Evolutionary conservation across 2,888 invertebrate genomes (phyloP).

Genomic region (Meghimatium bilineatum): DNA sequence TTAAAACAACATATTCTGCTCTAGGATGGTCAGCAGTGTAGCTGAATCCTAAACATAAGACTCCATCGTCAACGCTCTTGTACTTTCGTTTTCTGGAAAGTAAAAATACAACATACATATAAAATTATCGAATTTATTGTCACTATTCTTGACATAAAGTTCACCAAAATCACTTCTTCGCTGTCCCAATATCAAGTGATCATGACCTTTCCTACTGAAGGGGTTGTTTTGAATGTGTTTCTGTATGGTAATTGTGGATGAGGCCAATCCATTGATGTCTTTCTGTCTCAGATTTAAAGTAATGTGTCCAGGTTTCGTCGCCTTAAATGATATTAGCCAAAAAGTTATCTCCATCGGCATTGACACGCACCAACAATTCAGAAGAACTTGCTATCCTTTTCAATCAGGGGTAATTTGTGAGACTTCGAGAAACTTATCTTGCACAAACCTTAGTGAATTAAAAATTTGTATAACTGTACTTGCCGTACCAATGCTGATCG

Average conservation of each 20-base stretch:
- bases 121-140: slow-evolving; percentile 11
- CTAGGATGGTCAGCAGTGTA: slow-evolving; percentile 58
- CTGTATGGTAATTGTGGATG: not conserved
- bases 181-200: slow-evolving; percentile 7
- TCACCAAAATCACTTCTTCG: slow-evolving; percentile 11
- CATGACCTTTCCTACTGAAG: slow-evolving; percentile 18
- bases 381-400: slow-evolving; percentile 3
- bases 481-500: slow-evolving; percentile 19
- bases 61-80: slow-evolving; percentile 55
- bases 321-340: slow-evolving; percentile 4
- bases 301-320: slow-evolving; percentile 16
- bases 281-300: slow-evolving; percentile 4
- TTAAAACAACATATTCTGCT: slow-evolving; percentile 62
- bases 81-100: slow-evolving; percentile 43
- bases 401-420: not conserved
- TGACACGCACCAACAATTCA: slow-evolving; percentile 14
- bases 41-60: slow-evolving; percentile 67
- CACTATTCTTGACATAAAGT: slow-evolving; percentile 4
- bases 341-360: slow-evolving; percentile 9
- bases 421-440: slow-evolving; percentile 21
- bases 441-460: slow-evolving; percentile 7
- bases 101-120: no score
- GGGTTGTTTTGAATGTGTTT: slow-evolving; percentile 11
- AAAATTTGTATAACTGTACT: slow-evolving; percentile 7
- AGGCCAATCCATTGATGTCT: slow-evolving; percentile 10